Evolutionary conservation across 2,113 vertebrate species (phyloP).

Genomic region (Piprites chloris): DNA sequence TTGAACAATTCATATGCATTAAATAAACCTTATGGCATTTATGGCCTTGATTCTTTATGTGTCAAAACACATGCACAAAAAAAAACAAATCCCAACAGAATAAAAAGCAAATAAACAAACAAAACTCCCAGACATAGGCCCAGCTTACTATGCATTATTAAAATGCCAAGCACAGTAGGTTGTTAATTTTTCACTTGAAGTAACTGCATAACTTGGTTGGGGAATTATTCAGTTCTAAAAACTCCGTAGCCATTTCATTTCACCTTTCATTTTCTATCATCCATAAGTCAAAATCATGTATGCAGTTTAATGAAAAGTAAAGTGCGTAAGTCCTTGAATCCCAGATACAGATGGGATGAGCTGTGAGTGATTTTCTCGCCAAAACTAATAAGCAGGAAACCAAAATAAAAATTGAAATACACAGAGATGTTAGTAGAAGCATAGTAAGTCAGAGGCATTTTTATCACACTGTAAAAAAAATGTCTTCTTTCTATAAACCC

Average conservation of each 20-base stretch:
- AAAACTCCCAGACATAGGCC: background rate
- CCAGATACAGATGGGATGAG: background rate
- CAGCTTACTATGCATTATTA: constrained; percentile 22
- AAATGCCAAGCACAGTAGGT: constrained; percentile 55
- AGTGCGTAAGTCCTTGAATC: constrained; percentile 35
- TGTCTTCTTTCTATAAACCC: background rate
- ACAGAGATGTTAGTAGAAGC: background rate
- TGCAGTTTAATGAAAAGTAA: constrained; percentile 49
- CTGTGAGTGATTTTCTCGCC: background rate
- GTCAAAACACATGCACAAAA: background rate
- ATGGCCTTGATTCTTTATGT: background rate
- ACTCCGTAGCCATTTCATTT: constrained; percentile 62
- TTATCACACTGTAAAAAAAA: background rate
- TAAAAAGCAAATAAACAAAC: background rate
- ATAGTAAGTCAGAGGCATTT: background rate
- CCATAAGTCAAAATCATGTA: constrained; percentile 39
- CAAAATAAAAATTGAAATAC: background rate
- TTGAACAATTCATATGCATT: background rate
- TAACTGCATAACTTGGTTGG: constrained; percentile 36
- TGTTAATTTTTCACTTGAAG: constrained; percentile 72
- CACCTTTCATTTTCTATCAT: constrained; percentile 60
- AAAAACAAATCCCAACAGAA: background rate
- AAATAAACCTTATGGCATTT: background rate
- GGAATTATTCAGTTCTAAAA: constrained; percentile 62
- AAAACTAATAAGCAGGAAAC: background rate